Evolutionary conservation across 2,797 vertebrate species (phyloP).

Genomic region (Podarcis lilfordi): DNA sequence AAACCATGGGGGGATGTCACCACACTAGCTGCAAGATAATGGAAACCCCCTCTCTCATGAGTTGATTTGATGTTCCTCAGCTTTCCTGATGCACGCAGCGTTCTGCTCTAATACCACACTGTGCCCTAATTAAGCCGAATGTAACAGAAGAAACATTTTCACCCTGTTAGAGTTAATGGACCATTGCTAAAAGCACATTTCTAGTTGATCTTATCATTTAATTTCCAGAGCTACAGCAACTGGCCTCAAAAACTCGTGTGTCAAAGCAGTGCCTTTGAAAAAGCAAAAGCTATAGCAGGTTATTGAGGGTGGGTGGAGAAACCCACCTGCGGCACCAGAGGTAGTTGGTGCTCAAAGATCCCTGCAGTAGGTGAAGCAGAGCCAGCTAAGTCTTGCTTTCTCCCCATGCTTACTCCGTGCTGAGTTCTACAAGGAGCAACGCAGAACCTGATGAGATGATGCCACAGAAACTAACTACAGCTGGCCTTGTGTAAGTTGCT

Average conservation of each 20-base stretch:
- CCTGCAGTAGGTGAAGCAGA: neutral
- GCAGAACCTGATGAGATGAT: neutral
- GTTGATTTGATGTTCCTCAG: neutral
- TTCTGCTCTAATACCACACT: conserved; percentile 11
- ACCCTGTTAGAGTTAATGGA: conserved; percentile 46
- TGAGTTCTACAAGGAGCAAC: no score
- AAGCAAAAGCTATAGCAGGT: neutral
- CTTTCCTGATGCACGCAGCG: neutral
- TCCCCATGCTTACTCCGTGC: no score
- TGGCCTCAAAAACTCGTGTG: neutral
- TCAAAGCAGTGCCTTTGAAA: neutral
- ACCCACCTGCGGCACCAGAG: no score
- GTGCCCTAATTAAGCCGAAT: conserved; percentile 47
- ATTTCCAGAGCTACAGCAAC: conserved; percentile 1
- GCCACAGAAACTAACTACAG: neutral
- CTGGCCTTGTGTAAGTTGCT: neutral
- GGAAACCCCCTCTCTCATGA: neutral
- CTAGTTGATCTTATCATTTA: conserved; percentile 10
- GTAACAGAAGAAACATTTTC: conserved; percentile 41
- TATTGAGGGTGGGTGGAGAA: no score
- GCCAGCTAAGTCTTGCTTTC: no score
- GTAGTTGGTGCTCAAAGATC: no score
- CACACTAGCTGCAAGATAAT: neutral
- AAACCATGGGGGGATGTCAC: no score
- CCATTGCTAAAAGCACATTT: conserved; percentile 41